These are phyloP conservation scores for Caenorhabditis sp. DNA, from an alignment of 2,888 invertebrate genomes.

Conservation along the genomic window DNA sequence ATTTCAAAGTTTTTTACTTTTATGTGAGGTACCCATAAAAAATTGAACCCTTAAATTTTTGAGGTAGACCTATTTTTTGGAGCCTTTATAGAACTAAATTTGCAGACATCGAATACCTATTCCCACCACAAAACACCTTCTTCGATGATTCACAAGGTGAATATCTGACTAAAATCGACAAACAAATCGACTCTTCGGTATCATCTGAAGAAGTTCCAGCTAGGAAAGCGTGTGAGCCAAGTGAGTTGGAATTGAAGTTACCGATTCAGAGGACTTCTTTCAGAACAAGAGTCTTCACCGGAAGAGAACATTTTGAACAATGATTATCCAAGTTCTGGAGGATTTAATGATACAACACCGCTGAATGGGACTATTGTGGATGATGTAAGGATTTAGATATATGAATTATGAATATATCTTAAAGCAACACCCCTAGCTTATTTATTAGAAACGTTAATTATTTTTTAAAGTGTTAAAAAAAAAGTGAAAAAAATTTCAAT, in stretches of 20 bases:
- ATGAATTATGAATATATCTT: too few relatives aligned
- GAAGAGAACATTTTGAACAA: not conserved
- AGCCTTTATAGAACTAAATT: too few relatives aligned
- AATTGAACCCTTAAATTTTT: too few relatives aligned
- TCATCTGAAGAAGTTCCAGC: constrained; percentile 8
- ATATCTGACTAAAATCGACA: constrained; percentile 17
- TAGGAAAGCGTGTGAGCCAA: constrained; percentile 16
- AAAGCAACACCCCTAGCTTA: too few relatives aligned
- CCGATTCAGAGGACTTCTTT: not conserved
- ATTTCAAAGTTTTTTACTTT: too few relatives aligned
- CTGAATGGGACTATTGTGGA: constrained; percentile 29
- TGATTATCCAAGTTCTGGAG: not conserved
- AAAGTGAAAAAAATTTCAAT: too few relatives aligned
- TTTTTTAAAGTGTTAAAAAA: too few relatives aligned
- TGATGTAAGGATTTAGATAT: too few relatives aligned
- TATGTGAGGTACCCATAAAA: too few relatives aligned
- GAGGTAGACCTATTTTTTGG: too few relatives aligned
- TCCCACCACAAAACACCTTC: constrained; percentile 37
- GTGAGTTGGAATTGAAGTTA: constrained; percentile 2
- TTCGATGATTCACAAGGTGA: not conserved
- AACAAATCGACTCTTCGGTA: constrained; percentile 15
- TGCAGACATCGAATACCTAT: constrained; percentile 25
- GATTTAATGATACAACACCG: constrained; percentile 20
- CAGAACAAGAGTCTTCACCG: constrained; percentile 15
- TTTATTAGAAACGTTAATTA: too few relatives aligned